Conservation (phyloP, 1,140 invertebrate species). For the Phocides pigmalion region DNA sequence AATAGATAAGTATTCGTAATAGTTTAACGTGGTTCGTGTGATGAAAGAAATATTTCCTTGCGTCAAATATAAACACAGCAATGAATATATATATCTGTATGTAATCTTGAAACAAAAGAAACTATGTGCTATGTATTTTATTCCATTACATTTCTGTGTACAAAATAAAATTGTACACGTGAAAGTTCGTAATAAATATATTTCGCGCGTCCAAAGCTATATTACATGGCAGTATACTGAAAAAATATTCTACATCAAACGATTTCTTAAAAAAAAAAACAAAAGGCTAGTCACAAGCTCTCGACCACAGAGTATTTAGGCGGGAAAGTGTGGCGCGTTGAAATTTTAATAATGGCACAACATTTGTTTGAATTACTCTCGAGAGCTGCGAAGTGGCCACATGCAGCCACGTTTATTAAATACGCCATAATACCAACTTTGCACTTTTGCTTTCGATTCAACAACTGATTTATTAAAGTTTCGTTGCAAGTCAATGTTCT, state of each 20-base stretch:
- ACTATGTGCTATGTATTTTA: too few species aligned
- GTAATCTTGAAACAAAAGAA: too few species aligned
- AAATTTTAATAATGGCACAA: conserved; percentile 47
- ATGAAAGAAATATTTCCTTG: too few species aligned
- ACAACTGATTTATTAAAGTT: conserved; percentile 33
- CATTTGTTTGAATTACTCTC: conserved; percentile 56
- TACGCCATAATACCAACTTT: conserved; percentile 49
- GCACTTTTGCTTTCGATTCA: conserved; percentile 38
- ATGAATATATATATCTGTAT: too few species aligned
- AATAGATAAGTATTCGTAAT: too few species aligned
- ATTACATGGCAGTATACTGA: not conserved
- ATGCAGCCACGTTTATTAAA: conserved; percentile 61
- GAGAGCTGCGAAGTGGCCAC: conserved; percentile 51
- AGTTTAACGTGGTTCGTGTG: too few species aligned
- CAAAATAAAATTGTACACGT: too few species aligned
- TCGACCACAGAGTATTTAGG: conserved; percentile 26
- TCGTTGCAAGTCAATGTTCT: conserved; percentile 19
- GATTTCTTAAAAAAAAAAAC: not conserved
- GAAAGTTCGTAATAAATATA: too few species aligned
- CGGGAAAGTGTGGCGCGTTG: conserved; percentile 29
- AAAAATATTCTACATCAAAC: not conserved
- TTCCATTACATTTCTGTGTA: too few species aligned
- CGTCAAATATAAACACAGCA: too few species aligned
- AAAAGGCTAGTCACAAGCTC: not conserved
- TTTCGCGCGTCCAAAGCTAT: too few species aligned